A percentile compares a stretch with the other conserved stretches of the same genome.
Evolutionary conservation across 92 coral and sea anemone genomes (phyloP).

Genomic region (Zoanthus sociatus): DNA sequence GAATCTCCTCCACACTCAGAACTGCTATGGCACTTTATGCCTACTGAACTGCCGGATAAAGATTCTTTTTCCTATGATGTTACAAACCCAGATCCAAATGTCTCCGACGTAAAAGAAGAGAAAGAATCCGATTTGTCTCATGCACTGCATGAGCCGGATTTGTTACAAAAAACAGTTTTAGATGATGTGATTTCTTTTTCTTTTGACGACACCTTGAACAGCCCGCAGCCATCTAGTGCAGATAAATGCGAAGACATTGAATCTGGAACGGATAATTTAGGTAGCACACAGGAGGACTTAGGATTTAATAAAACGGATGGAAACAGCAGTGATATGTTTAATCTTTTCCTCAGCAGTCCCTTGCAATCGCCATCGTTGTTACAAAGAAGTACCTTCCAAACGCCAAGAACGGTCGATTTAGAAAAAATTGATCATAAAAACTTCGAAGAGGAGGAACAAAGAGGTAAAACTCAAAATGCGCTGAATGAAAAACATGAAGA

Average conservation of each 20-base stretch:
- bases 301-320: conserved; percentile 21
- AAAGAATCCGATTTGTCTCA: background rate
- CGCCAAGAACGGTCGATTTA: background rate
- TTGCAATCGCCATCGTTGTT: conserved; percentile 2
- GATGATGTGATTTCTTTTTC: background rate
- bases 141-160: background rate
- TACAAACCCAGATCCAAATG: background rate
- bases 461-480: background rate
- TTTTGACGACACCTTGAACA: background rate
- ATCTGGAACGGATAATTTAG: background rate
- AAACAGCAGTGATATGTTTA: background rate
- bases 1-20: background rate
- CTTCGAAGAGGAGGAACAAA: background rate
- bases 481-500: background rate
- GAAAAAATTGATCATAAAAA: background rate
- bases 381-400: background rate
- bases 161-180: background rate
- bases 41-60: background rate
- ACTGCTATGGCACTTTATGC: conserved; percentile 3
- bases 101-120: background rate
- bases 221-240: conserved; percentile 1
- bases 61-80: conserved; percentile 4
- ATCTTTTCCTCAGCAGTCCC: conserved; percentile 5
- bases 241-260: conserved; percentile 14
- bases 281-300: background rate